These are phyloP conservation scores for Centropyge bicolor DNA, from an alignment of 2,797 vertebrate genomes.

Conservation along the genomic window DNA sequence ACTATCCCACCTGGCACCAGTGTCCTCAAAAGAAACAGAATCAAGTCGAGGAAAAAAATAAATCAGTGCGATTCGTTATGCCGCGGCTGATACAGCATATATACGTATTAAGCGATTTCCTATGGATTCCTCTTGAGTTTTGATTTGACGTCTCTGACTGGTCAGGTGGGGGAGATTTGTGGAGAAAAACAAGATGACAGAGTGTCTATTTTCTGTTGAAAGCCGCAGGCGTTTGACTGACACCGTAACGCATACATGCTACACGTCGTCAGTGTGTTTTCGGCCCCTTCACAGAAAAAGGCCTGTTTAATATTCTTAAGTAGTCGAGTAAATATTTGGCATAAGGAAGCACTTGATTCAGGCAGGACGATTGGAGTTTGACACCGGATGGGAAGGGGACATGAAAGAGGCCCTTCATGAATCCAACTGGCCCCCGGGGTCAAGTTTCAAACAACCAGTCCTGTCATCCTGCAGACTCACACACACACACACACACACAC, in stretches of 20 bases:
- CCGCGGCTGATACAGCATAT: slow-evolving; percentile 18
- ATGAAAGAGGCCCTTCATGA: slow-evolving; percentile 81
- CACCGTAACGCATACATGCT: slow-evolving; percentile 30
- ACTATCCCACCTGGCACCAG: slow-evolving; percentile 72
- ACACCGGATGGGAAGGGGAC: slow-evolving; percentile 75
- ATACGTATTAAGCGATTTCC: slow-evolving; percentile 9
- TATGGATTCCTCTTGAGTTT: slow-evolving; percentile 31
- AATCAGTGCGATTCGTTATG: slow-evolving; percentile 56
- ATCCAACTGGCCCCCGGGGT: slow-evolving; percentile 64
- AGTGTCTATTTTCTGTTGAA: slow-evolving; percentile 47
- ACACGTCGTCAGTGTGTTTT: slow-evolving; percentile 29
- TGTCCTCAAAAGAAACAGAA: slow-evolving; percentile 50
- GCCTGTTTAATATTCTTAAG: slow-evolving; percentile 79
- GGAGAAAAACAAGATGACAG: slow-evolving; percentile 43
- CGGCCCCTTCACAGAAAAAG: slow-evolving; percentile 33
- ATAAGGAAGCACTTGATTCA: slow-evolving; percentile 85
- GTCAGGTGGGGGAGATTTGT: slow-evolving; percentile 31
- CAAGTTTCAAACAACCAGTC: slow-evolving; percentile 75
- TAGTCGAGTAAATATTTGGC: slow-evolving; percentile 75
- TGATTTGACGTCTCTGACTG: slow-evolving; percentile 26
- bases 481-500: slow-evolving; percentile 16
- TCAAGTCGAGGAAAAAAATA: slow-evolving; percentile 48
- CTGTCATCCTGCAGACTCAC: slow-evolving; percentile 51
- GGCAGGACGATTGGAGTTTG: slow-evolving; percentile 67
- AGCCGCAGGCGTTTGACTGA: slow-evolving; percentile 55